Evolutionary conservation across 2,113 vertebrate genomes (phyloP).

Genomic region (Prionailurus bengalensis): DNA sequence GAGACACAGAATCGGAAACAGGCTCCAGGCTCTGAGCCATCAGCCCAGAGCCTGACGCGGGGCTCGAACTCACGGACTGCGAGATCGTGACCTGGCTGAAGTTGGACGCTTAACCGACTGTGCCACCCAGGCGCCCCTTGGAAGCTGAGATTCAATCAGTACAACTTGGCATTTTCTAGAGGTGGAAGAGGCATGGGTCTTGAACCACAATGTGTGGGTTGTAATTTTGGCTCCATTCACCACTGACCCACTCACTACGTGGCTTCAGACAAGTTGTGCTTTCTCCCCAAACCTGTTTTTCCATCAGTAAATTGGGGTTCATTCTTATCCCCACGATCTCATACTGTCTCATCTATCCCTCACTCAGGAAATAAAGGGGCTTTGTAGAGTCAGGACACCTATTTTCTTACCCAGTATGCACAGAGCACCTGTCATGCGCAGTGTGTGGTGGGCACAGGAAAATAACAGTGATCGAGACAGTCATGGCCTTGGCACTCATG

Average conservation of each 20-base stretch:
- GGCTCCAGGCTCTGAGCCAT: too few relatives aligned
- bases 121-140: background rate
- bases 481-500: background rate
- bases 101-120: too few relatives aligned
- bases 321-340: background rate
- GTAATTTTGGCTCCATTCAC: background rate
- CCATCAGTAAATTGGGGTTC: background rate
- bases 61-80: too few relatives aligned
- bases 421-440: background rate
- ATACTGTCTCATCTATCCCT: background rate
- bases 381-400: background rate
- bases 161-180: background rate
- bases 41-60: too few relatives aligned
- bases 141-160: background rate
- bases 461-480: background rate
- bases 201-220: background rate
- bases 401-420: background rate
- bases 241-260: background rate
- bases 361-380: background rate
- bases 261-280: background rate
- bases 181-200: background rate
- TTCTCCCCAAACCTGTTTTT: background rate
- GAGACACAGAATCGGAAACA: too few relatives aligned
- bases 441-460: background rate
- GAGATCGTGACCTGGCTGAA: too few relatives aligned